Percentiles rank a stretch among this genome's conserved stretches.
Conservation (phyloP, 1,140 invertebrate species). For the Centruroides sculpturatus region DNA sequence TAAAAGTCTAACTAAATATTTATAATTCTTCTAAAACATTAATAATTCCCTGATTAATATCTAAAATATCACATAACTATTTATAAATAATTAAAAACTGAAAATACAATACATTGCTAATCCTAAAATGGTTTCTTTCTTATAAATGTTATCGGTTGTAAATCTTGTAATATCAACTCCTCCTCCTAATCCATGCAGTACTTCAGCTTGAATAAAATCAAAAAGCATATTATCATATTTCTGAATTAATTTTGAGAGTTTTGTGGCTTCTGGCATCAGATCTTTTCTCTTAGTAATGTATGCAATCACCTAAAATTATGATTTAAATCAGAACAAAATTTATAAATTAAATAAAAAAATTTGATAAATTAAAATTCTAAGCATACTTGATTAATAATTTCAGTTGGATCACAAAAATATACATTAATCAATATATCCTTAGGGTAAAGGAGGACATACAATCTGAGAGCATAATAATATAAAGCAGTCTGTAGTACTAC, state of each 20-base stretch:
- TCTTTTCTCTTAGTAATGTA: no score
- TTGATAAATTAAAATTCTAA: conserved; percentile 15
- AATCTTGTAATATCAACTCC: conserved; percentile 35
- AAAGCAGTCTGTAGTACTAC: conserved; percentile 26
- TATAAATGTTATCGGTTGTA: conserved; percentile 32
- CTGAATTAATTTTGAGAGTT: conserved; percentile 17
- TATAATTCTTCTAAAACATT: no score
- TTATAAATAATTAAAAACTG: no score
- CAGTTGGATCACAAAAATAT: neutral
- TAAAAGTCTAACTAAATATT: no score
- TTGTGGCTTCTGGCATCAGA: conserved; percentile 14
- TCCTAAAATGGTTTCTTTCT: conserved; percentile 36
- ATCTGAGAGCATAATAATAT: conserved; percentile 28
- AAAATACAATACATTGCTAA: conserved; percentile 30
- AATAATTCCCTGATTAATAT: no score
- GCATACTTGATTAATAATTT: conserved; percentile 5
- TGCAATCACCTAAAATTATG: neutral
- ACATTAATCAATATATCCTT: neutral
- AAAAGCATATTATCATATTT: conserved; percentile 26
- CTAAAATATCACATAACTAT: no score
- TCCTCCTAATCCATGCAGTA: conserved; percentile 29
- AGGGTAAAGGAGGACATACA: neutral
- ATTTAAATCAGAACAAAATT: neutral
- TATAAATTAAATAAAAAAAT: neutral
- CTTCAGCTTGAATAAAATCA: conserved; percentile 31